These are phyloP conservation scores for Myiopsitta monachus DNA, from an alignment of 2,113 vertebrate species.

Conservation along the genomic window DNA sequence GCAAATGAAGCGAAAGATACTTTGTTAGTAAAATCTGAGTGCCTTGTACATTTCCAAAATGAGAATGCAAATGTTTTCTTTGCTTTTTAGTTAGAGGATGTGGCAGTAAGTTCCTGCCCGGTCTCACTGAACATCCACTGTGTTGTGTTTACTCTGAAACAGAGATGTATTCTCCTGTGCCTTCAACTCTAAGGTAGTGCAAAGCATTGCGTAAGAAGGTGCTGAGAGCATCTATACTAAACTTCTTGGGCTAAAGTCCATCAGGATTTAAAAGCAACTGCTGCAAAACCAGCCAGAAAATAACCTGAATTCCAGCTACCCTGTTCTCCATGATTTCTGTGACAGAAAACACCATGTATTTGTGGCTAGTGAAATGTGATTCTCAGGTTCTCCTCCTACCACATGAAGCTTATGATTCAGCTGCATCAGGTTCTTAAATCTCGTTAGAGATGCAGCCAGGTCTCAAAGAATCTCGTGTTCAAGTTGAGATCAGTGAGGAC, in stretches of 20 bases:
- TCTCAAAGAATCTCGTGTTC: background rate
- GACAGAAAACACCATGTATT: background rate
- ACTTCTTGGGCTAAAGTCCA: background rate
- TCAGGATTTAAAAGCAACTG: background rate
- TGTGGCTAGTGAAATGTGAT: background rate
- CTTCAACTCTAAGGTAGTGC: background rate
- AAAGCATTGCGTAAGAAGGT: background rate
- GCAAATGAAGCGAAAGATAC: background rate
- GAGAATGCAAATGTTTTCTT: background rate
- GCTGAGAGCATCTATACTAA: background rate
- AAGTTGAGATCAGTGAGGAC: background rate
- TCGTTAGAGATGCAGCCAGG: background rate
- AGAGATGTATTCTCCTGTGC: background rate
- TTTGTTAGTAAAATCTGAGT: background rate
- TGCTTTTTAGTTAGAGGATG: background rate
- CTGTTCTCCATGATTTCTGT: background rate
- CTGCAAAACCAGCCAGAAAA: background rate
- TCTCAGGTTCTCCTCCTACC: background rate
- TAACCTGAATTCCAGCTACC: background rate
- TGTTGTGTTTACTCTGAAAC: background rate
- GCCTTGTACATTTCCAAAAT: background rate
- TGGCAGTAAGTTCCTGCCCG: background rate
- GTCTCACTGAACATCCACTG: background rate
- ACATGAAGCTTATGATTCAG: background rate
- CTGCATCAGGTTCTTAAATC: background rate